A percentile compares a stretch with the other conserved stretches of the same genome.
phyloP scores from a whole-genome alignment of 2,113 vertebrate species.

The Melanostigma gelatinosum region DNA sequence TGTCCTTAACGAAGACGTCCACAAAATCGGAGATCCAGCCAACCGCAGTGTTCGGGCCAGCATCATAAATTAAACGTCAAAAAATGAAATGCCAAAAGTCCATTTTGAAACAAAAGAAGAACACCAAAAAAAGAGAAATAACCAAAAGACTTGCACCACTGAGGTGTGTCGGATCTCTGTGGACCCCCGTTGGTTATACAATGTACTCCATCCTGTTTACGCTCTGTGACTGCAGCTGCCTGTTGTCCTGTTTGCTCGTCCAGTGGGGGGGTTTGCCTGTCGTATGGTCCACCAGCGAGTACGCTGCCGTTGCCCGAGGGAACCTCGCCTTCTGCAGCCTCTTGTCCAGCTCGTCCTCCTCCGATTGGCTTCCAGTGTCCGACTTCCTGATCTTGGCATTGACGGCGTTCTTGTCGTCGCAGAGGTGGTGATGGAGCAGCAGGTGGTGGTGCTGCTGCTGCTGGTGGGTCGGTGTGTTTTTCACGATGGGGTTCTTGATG shows the following conservation, averaged over 20 bases:
- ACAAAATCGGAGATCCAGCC: slow-evolving; percentile 79
- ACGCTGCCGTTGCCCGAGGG: slow-evolving; percentile 85
- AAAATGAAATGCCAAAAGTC: neutral
- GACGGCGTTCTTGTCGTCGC: slow-evolving; percentile 90
- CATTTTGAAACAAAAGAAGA: neutral
- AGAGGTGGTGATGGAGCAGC: slow-evolving; percentile 71
- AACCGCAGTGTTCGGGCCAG: slow-evolving; percentile 88
- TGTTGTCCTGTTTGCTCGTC: slow-evolving; percentile 95
- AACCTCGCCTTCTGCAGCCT: slow-evolving; percentile 89
- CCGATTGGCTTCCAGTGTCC: slow-evolving; percentile 71
- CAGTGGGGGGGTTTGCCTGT: slow-evolving; percentile 86
- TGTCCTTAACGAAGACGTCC: neutral
- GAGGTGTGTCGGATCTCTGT: neutral
- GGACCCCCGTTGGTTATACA: slow-evolving; percentile 84
- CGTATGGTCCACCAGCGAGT: slow-evolving; percentile 87
- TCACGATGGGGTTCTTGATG: slow-evolving; percentile 95
- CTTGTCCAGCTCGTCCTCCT: slow-evolving; percentile 90
- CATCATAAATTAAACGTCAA: slow-evolving; percentile 85
- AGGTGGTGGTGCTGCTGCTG: slow-evolving; percentile 27
- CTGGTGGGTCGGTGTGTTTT: slow-evolving; percentile 77
- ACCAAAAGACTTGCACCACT: neutral
- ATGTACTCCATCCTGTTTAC: slow-evolving; percentile 89
- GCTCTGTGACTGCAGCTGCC: slow-evolving; percentile 92
- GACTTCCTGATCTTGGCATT: slow-evolving; percentile 89
- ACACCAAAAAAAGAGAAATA: neutral